Evolutionary conservation across 2,888 invertebrate genomes (phyloP), one percentile per base, ranked within the genome.

Genomic region (Megaustenia siamemsis): DNA sequence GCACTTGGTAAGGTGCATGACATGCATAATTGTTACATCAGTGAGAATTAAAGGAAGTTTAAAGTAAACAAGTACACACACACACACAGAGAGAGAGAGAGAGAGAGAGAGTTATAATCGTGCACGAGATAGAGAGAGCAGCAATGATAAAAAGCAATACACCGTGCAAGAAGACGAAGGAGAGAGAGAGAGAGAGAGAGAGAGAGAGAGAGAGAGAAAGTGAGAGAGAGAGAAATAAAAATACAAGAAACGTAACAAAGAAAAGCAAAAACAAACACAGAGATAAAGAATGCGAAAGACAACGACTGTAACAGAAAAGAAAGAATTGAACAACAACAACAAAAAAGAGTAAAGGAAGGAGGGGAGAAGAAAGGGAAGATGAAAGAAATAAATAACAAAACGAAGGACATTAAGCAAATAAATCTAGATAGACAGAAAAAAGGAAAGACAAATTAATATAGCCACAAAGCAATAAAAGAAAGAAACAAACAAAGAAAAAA

Each of bases 141-240:
- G 15, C 49, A 10, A 49, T 49, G 10, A 10, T 10, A 15, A 6
- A 60, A 28, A 78, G 35, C 56, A 60, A 78, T 24, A 10, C 15
- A 80, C 24, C 66, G 21, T 35, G 68, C 63, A 15, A 45, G 49
- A 80, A 38, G 32, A 40, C 71, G 71, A 71, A 71, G 53, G 81
- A 69, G 49, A 82, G 56, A 49, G 73, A 82, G 69, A 82, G 81
- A 82, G 71, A 79, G 38, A 79, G 79, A 63, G 66, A 79, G 79
- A 66, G 79, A 79, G 66, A 43, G 68, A 45, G 21, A 53, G 71
- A 71, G 56, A 32, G 82, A 15, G 60, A 35, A n/a, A 35, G 60
- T 69, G 75, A 75, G 82, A 24, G 24, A 63, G 60, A 56, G 38
- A 60, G 75, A 60, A 60, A 60, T 40, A 43, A 28, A 69, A 53